A percentile compares a stretch with the other conserved stretches of the same genome.
Evolutionary conservation across 2,888 invertebrate genomes (phyloP).

Genomic region (Crocallis elinguaria): DNA sequence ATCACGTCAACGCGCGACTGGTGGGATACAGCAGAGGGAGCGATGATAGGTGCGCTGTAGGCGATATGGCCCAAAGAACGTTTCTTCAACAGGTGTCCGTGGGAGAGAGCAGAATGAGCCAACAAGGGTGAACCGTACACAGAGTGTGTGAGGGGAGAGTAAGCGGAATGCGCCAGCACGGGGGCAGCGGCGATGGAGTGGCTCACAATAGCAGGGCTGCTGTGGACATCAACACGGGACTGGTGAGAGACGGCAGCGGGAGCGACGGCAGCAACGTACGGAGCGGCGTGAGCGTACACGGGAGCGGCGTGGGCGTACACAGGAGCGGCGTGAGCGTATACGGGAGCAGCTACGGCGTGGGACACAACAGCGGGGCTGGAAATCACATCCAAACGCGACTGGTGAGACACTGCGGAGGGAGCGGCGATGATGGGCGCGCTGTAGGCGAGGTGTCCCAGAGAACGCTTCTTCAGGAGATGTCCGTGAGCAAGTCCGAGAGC

Average conservation of each 20-base stretch:
- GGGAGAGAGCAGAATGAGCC: constrained; percentile 47
- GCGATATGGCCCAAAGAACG: constrained; percentile 55
- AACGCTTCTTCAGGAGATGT: constrained; percentile 43
- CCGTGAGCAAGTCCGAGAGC: constrained; percentile 49
- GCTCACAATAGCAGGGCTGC: constrained; percentile 54
- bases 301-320: constrained; percentile 44
- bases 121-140: constrained; percentile 49
- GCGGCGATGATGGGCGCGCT: constrained; percentile 61
- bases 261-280: constrained; percentile 37
- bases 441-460: constrained; percentile 45
- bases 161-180: constrained; percentile 34
- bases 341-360: constrained; percentile 51
- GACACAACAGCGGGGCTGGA: constrained; percentile 55
- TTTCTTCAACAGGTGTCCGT: constrained; percentile 57
- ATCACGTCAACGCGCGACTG: constrained; percentile 72
- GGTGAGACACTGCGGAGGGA: constrained; percentile 78
- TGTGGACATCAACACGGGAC: constrained; percentile 59
- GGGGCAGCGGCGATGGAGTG: constrained; percentile 43
- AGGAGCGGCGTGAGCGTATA: constrained; percentile 47
- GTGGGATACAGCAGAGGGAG: constrained; percentile 76
- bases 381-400: constrained; percentile 68
- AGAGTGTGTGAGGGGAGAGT: constrained; percentile 51
- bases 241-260: constrained; percentile 62
- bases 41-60: constrained; percentile 56
- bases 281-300: constrained; percentile 49